A percentile compares a stretch with the other conserved stretches of the same genome.
Evolutionary conservation across 2,113 vertebrate species (phyloP).

Genomic region (Chamaea fasciata): DNA sequence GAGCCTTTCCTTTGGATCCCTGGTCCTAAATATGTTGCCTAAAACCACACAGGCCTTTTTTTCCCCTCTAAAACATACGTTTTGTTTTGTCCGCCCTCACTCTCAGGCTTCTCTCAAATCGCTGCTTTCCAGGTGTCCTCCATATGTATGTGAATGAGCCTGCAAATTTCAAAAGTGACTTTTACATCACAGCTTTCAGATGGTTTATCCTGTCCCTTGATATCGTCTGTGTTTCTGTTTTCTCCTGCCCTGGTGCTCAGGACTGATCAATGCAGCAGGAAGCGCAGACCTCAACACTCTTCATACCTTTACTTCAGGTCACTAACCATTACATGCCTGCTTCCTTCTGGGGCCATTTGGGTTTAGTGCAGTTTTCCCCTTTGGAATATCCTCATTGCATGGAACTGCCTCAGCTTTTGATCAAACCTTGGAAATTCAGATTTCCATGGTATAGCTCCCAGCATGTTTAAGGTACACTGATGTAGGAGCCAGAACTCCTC

Average conservation of each 20-base stretch:
- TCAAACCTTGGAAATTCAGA: neutral
- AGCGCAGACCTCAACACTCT: neutral
- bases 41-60: conserved; percentile 37
- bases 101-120: neutral
- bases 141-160: neutral
- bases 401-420: neutral
- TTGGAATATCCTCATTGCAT: neutral
- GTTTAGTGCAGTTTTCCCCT: neutral
- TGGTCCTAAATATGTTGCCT: conserved; percentile 31
- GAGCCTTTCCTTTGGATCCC: neutral
- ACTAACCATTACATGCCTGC: neutral
- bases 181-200: neutral
- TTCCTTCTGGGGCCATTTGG: neutral
- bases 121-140: conserved; percentile 18
- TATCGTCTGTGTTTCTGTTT: neutral
- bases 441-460: neutral
- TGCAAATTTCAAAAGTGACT: neutral
- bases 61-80: neutral
- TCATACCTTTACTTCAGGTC: neutral
- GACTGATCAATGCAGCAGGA: neutral
- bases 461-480: neutral
- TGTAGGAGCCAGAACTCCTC: neutral
- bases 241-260: neutral
- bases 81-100: neutral
- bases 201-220: neutral